phyloP scores from a whole-genome alignment of 2,113 vertebrate species.

The Panthera leo region DNA sequence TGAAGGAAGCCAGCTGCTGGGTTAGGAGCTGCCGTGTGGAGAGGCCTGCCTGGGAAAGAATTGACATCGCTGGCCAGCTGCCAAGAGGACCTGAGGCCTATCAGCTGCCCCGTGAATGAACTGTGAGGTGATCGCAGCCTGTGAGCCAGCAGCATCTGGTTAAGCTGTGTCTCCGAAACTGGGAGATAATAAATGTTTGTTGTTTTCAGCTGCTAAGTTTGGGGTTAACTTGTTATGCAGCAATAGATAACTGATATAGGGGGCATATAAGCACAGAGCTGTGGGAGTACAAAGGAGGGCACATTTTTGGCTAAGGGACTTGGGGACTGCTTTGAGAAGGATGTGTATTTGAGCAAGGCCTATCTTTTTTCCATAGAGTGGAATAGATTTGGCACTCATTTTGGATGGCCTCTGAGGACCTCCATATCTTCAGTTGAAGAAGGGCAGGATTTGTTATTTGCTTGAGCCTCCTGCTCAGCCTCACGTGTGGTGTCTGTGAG shows the following conservation, averaged over 20 bases:
- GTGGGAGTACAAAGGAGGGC: background rate
- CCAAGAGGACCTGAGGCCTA: background rate
- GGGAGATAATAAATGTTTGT: background rate
- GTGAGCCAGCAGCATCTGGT: background rate
- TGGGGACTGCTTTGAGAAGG: background rate
- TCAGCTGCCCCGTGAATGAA: background rate
- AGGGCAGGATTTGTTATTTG: background rate
- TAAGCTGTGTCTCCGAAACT: background rate
- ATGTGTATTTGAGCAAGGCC: background rate
- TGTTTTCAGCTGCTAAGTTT: background rate
- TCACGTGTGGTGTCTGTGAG: background rate
- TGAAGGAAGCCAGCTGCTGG: background rate
- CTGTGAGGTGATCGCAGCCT: background rate
- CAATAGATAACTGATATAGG: background rate
- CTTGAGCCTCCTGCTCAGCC: background rate
- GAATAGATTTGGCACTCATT: background rate
- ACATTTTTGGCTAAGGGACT: background rate
- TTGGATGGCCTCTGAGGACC: background rate
- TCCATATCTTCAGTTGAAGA: background rate
- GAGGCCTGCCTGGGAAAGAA: background rate
- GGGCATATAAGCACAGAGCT: background rate
- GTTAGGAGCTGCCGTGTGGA: background rate
- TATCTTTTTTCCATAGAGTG: background rate
- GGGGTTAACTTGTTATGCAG: background rate
- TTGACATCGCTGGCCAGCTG: background rate